Evolutionary conservation across 1,140 invertebrate species (phyloP).

Genomic region (Sycophila sp.): DNA sequence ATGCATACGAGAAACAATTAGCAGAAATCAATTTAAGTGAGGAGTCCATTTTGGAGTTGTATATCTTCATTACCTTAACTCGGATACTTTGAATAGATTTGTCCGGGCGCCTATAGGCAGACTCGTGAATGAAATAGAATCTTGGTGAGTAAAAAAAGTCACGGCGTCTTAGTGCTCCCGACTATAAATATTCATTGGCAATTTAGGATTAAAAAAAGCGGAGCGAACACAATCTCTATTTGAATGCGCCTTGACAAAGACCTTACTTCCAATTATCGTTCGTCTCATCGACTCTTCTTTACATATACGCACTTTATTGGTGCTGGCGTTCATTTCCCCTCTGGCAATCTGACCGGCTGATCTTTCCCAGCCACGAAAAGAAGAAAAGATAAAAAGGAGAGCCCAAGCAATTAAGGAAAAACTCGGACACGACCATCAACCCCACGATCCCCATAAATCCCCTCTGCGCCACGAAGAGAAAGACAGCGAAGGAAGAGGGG

Average conservation of each 20-base stretch:
- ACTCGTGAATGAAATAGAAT: no score
- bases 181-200: background rate
- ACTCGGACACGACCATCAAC: background rate
- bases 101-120: no score
- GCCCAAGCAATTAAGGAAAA: constrained; percentile 6
- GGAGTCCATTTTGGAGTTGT: no score
- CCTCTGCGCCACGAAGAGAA: background rate
- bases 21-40: no score
- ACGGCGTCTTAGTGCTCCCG: background rate
- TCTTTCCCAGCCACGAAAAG: background rate
- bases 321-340: background rate
- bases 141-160: no score
- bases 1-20: no score
- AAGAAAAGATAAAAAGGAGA: background rate
- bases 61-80: no score
- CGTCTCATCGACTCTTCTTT: background rate
- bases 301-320: background rate
- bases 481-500: background rate
- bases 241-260: background rate
- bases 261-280: background rate
- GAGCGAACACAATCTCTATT: background rate
- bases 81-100: no score
- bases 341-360: background rate
- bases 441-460: background rate
- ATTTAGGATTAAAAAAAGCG: background rate